Evolutionary conservation across 2,888 invertebrate genomes (phyloP).

Genomic region (Drosophila lacicola): DNA sequence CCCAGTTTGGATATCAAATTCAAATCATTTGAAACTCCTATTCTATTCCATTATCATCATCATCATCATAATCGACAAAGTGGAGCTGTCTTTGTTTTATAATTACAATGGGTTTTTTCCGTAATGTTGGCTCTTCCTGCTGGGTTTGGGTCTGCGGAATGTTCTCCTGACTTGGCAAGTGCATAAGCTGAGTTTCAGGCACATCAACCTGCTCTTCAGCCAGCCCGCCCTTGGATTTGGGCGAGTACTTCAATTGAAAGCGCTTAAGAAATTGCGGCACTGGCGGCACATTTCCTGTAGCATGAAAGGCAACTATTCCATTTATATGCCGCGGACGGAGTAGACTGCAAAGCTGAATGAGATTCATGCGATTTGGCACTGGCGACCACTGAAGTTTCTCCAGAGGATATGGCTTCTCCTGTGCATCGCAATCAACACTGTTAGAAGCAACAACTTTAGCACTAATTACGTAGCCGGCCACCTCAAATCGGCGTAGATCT

Average conservation of each 20-base stretch:
- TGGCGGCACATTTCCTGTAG: constrained; percentile 16
- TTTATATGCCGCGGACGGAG: constrained; percentile 54
- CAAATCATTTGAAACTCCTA: too few relatives aligned
- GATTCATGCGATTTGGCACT: constrained; percentile 54
- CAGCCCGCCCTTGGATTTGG: background rate
- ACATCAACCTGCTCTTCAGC: background rate
- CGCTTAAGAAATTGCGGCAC: constrained; percentile 52
- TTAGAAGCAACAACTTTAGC: constrained; percentile 4
- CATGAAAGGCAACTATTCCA: constrained; percentile 50
- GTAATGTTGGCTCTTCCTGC: background rate
- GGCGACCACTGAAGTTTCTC: constrained; percentile 53
- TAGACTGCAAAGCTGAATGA: constrained; percentile 61
- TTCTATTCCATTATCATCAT: constrained; percentile 1
- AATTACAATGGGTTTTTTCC: background rate
- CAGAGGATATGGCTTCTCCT: background rate
- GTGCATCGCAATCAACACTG: too few relatives aligned
- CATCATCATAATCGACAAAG: constrained; percentile 38
- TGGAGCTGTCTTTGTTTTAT: constrained; percentile 23
- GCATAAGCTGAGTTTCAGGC: constrained; percentile 11
- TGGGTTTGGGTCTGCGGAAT: background rate
- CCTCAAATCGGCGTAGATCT: constrained; percentile 24
- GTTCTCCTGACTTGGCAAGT: background rate
- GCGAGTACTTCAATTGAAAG: constrained; percentile 31
- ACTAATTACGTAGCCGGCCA: constrained; percentile 3
- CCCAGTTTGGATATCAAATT: too few relatives aligned